Base-by-base conservation (phyloP, 1,140 invertebrate genomes). In the Brachionus paranguensis region DNA sequence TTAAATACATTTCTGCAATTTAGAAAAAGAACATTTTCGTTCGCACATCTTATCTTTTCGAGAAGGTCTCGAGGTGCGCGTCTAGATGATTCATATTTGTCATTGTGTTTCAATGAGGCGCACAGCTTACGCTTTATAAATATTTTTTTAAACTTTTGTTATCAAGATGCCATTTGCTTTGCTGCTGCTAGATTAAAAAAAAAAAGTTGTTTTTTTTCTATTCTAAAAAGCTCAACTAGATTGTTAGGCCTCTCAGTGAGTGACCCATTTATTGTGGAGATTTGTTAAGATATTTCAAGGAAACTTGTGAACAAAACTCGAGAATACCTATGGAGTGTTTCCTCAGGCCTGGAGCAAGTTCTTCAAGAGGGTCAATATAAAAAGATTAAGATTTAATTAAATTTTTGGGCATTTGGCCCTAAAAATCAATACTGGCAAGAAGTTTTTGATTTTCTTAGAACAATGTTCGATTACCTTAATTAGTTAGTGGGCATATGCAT, bases 131-230 rank as follows among this genome's bases (percentile, higher is more conserved):
- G 12, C 37, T 72, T 43, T 72, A 72, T 72, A 72, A 72, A 72
- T 72, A 72, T 72, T 72, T 72, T 45, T 72, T 47, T 72, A 72
- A 72, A 72, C 68, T 72, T 72, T 43, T 72, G n/a, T 68, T 72
- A 72, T 72, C 68, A 72, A 72, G 68, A 72, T 72, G 68, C 14
- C 68, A 72, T 72, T 72, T 20, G 20, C n/a, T 43, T 37, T 45
- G 17, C 68, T 72, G 37, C 12, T 72, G 68, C 68, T 72, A 72
- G 68, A 41, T 72, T 20, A 17, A 17, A 17, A 43, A 43, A 33
- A 33, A 33, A 33, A 33, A 33, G 29, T 10, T 68, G 1, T 29
- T 68, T 29, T 43, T 24, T 60, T 37, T 72, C n/a, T 72, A 72
- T 72, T 72, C 68, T 17, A 37, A 72, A 43, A 72, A 43, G 33